These are phyloP conservation scores for Raja brachyura DNA, from an alignment of 2,113 vertebrate species.

Conservation along the genomic window DNA sequence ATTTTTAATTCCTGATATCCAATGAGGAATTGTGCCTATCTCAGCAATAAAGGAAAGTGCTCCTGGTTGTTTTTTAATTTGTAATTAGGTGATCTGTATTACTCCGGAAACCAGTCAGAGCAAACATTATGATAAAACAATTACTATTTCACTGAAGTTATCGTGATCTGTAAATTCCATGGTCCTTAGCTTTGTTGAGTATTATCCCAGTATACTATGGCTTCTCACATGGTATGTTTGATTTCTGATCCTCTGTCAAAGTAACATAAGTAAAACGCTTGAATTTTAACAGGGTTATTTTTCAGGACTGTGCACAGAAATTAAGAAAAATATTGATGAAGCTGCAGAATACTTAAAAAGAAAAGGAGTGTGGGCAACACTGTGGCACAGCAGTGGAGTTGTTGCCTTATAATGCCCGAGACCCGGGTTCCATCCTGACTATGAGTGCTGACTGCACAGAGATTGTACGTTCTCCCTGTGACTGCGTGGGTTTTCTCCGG, in stretches of 20 bases:
- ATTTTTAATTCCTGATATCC: neutral
- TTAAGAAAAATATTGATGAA: neutral
- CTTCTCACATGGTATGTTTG: neutral
- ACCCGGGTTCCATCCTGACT: too few relatives aligned
- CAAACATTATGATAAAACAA: neutral
- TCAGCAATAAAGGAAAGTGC: neutral
- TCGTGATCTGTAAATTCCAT: neutral
- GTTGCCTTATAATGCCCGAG: too few relatives aligned
- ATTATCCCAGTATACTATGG: neutral
- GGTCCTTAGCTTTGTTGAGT: too few relatives aligned
- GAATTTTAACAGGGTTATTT: neutral
- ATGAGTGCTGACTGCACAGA: too few relatives aligned
- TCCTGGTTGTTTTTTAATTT: neutral
- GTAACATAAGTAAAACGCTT: neutral
- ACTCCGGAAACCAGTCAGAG: neutral
- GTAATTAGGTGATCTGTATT: neutral
- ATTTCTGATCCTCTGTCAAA: neutral
- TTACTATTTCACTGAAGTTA: neutral
- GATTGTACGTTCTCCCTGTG: too few relatives aligned
- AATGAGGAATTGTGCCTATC: neutral
- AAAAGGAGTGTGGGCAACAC: neutral
- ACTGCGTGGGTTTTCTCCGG: too few relatives aligned
- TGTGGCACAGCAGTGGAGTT: too few relatives aligned
- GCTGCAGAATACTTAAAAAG: conserved; percentile 8
- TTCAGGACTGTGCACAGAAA: neutral